Evolutionary conservation across 2,888 invertebrate species (phyloP).

Genomic region (Aricia artaxerxes): DNA sequence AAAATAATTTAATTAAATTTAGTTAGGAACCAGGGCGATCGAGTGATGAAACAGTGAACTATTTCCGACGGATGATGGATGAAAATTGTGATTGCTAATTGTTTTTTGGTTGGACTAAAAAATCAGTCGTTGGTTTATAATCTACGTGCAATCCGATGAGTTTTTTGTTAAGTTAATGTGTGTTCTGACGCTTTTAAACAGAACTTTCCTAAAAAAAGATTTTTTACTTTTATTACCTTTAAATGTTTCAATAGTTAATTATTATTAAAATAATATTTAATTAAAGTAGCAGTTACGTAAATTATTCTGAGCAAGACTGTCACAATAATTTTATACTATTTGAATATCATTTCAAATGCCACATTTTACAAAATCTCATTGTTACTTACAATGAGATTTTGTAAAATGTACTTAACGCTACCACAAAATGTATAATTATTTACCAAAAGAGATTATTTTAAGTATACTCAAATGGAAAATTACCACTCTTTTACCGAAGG

Average conservation of each 20-base stretch:
- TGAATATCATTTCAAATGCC: background rate
- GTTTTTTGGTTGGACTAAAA: constrained; percentile 29
- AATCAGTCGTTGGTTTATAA: constrained; percentile 4
- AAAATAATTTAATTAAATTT: constrained; percentile 1
- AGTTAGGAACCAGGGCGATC: background rate
- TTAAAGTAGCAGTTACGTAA: background rate
- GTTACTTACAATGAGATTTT: too few relatives aligned
- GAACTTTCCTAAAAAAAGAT: background rate
- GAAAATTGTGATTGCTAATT: constrained; percentile 28
- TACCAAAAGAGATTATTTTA: constrained; percentile 9
- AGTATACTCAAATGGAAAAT: constrained; percentile 18
- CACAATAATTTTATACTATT: background rate
- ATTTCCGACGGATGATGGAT: constrained; percentile 22
- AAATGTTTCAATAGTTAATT: too few relatives aligned
- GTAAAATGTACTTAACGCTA: background rate
- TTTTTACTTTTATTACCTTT: background rate
- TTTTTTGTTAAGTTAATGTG: background rate
- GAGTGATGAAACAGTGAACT: constrained; percentile 1
- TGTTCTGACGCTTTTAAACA: background rate
- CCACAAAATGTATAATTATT: background rate
- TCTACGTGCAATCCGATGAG: background rate
- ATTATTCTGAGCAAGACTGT: background rate
- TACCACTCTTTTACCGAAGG: constrained; percentile 11
- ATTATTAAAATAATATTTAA: background rate
- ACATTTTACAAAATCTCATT: background rate